These are phyloP conservation scores for Nycticorax nycticorax DNA, from an alignment of 2,113 vertebrate genomes.

Conservation along the genomic window DNA sequence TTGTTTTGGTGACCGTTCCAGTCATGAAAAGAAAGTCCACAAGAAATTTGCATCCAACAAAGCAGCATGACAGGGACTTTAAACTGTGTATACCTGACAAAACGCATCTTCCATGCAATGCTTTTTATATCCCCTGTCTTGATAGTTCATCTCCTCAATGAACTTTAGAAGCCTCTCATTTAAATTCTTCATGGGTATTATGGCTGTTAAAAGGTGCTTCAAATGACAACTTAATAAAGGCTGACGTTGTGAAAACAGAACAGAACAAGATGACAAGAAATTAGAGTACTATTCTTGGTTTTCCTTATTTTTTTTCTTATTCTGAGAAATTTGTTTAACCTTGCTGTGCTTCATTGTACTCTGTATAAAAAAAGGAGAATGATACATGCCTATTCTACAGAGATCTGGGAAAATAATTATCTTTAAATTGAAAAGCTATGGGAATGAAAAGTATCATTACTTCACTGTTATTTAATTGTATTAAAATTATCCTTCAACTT, in stretches of 20 bases:
- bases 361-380: not conserved
- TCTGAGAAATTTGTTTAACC: conserved; percentile 23
- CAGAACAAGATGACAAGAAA: conserved; percentile 39
- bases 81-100: not conserved
- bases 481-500: not conserved
- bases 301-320: not conserved
- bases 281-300: conserved; percentile 38
- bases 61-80: not conserved
- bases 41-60: not conserved
- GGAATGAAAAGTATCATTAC: conserved; percentile 31
- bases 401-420: conserved; percentile 35
- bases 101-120: not conserved
- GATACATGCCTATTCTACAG: conserved; percentile 7
- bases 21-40: not conserved
- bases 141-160: not conserved
- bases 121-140: not conserved
- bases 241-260: conserved; percentile 43
- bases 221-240: conserved; percentile 48
- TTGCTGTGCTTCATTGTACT: not conserved
- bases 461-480: conserved; percentile 25
- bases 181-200: conserved; percentile 13
- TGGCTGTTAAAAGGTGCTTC: conserved; percentile 21
- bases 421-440: conserved; percentile 10
- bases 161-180: conserved; percentile 15
- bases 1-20: not conserved